phyloP scores from a whole-genome alignment of 2,797 vertebrate genomes.

The Enteromius radiatus region DNA sequence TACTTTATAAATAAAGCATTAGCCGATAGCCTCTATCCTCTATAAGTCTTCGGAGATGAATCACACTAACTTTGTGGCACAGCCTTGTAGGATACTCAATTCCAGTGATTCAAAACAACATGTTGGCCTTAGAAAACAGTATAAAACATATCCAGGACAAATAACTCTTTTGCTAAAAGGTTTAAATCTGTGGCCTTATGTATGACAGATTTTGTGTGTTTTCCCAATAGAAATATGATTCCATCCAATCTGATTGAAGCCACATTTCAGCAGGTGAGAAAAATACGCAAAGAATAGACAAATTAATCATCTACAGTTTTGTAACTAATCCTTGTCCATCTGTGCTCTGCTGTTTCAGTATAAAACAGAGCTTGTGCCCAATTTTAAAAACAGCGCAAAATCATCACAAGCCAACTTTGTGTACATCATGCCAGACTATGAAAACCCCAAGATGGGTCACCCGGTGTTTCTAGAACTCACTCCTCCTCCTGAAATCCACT shows the following conservation, averaged over 20 bases:
- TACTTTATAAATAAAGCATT: slow-evolving; percentile 47
- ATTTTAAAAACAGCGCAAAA: slow-evolving; percentile 69
- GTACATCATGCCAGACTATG: slow-evolving; percentile 86
- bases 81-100: not conserved
- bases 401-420: slow-evolving; percentile 82
- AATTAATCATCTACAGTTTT: not conserved
- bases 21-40: slow-evolving; percentile 5
- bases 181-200: not conserved
- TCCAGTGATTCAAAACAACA: not conserved
- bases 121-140: not conserved
- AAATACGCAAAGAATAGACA: not conserved
- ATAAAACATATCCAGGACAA: not conserved
- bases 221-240: slow-evolving; percentile 85
- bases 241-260: slow-evolving; percentile 89
- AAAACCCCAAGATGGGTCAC: slow-evolving; percentile 81
- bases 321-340: slow-evolving; percentile 14
- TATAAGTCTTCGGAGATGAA: not conserved
- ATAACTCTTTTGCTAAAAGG: not conserved
- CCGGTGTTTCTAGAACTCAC: slow-evolving; percentile 87
- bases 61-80: not conserved
- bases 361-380: slow-evolving; percentile 83
- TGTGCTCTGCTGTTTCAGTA: slow-evolving; percentile 72
- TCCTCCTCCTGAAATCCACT: slow-evolving; percentile 82
- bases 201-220: slow-evolving; percentile 34
- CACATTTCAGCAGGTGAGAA: slow-evolving; percentile 88